phyloP scores from a whole-genome alignment of 2,797 vertebrate species.

The Paratrypauchen microcephalus region DNA sequence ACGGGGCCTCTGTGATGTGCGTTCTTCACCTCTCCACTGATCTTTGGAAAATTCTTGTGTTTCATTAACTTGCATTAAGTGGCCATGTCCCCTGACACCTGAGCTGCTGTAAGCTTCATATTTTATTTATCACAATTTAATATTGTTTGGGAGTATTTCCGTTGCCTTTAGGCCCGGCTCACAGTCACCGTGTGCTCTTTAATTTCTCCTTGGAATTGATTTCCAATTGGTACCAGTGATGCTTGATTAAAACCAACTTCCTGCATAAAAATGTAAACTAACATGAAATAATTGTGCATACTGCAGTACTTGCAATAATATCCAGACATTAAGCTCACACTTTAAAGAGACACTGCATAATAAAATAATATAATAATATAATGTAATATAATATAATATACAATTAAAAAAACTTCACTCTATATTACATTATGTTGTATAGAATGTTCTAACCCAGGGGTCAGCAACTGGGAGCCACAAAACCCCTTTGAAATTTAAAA shows the following conservation, averaged over 20 bases:
- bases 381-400: too few relatives aligned
- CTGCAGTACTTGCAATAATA: conserved; percentile 57
- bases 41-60: conserved; percentile 61
- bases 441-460: too few relatives aligned
- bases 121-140: conserved; percentile 79
- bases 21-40: conserved; percentile 60
- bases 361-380: too few relatives aligned
- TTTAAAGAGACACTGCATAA: conserved; percentile 3
- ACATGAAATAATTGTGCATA: conserved; percentile 45
- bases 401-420: too few relatives aligned
- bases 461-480: too few relatives aligned
- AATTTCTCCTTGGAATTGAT: conserved; percentile 77
- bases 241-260: conserved; percentile 73
- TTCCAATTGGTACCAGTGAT: conserved; percentile 65
- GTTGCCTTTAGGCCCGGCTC: conserved; percentile 70
- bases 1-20: conserved; percentile 54
- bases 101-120: conserved; percentile 74
- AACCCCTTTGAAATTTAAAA: too few relatives aligned
- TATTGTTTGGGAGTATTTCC: conserved; percentile 81
- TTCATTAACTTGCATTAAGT: conserved; percentile 78
- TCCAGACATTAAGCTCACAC: conserved; percentile 51
- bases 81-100: conserved; percentile 66
- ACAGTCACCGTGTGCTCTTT: conserved; percentile 70
- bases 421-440: too few relatives aligned
- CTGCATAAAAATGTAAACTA: conserved; percentile 68